A percentile compares a stretch with the other conserved stretches of the same genome.
Conservation (phyloP, 2,797 vertebrate species). For the Xiphophorus birchmanni region DNA sequence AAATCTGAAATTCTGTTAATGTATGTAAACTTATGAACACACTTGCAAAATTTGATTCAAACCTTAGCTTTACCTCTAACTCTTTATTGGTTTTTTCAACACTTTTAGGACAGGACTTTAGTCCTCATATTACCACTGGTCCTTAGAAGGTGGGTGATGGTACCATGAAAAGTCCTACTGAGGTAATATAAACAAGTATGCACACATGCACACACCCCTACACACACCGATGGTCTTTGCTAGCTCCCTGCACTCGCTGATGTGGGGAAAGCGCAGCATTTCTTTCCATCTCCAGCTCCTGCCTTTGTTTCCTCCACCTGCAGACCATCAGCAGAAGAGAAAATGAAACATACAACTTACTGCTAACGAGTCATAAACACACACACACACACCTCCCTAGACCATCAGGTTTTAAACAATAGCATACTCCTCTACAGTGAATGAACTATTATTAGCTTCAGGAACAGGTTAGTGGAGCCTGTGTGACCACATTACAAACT, state of each 20-base stretch:
- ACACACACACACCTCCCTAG: neutral
- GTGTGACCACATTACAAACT: constrained; percentile 59
- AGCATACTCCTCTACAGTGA: constrained; percentile 27
- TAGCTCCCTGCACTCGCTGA: constrained; percentile 88
- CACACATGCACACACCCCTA: constrained; percentile 22
- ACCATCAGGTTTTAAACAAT: constrained; percentile 59
- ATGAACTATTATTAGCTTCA: constrained; percentile 63
- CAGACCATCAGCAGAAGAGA: constrained; percentile 1
- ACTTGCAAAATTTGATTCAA: neutral
- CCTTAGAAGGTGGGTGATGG: neutral
- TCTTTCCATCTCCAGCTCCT: constrained; percentile 93
- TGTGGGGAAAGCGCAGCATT: constrained; percentile 91
- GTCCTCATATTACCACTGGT: neutral
- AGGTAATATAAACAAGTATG: neutral
- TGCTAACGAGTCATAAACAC: neutral
- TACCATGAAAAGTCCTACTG: neutral
- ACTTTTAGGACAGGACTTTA: neutral
- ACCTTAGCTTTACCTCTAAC: neutral
- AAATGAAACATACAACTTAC: neutral
- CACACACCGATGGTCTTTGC: constrained; percentile 79
- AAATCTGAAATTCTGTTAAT: neutral
- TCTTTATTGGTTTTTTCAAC: neutral
- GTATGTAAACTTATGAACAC: neutral
- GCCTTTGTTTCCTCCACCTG: constrained; percentile 89
- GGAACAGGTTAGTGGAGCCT: constrained; percentile 51